Base-by-base conservation (phyloP, 2,797 vertebrate genomes). In the Eulemur rubriventer region DNA sequence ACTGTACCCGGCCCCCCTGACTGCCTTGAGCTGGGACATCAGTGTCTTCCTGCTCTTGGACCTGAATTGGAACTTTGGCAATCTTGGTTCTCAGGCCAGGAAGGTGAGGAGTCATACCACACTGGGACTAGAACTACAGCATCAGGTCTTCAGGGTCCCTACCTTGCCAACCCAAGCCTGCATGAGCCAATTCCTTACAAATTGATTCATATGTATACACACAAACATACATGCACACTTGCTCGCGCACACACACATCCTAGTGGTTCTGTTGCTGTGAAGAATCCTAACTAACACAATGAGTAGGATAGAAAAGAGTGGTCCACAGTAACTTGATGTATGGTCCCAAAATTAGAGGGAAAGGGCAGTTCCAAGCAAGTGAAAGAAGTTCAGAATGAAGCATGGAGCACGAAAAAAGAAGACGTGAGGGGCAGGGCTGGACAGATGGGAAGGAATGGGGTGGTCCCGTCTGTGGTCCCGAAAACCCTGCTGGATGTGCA, bases 371-470 rank as follows among this genome's bases (percentile, higher is more conserved):
- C 41, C 4, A 6, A 76, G 50, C 28, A 70, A 70, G 92, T 35
- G 6, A 35, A 85, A 88, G 61, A 35, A 50, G 9, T 33, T 61
- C 12, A 17, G 33, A 35, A 9, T 24, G 48, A 70, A 22, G 14
- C 63, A 4, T 14, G 33, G 13, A 67, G 20, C 24, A 35, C 61
- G 22, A 41, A 28, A 43, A 82, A 46, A 61, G 14, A 52, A 61
- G 18, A 48, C 3, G 35, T n/a, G 16, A 50, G 20, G 4, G 14
- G 3, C 2, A 1, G 30, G 48, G 1, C n/a, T 76, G 9, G 0
- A 11, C 33, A 17, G 9, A 41, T 76, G 50, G 20, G 41, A n/a
- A 93, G 55, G 28, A 61, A 18, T 3, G 48, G 46, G 8, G 65
- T 26, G 26, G 12, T 48, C 7, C 20, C 20, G 17, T 48, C 7